Evolutionary conservation across 1,140 invertebrate genomes (phyloP), one percentile per base, ranked within the genome.

Genomic region (Heterodera schachtii): DNA sequence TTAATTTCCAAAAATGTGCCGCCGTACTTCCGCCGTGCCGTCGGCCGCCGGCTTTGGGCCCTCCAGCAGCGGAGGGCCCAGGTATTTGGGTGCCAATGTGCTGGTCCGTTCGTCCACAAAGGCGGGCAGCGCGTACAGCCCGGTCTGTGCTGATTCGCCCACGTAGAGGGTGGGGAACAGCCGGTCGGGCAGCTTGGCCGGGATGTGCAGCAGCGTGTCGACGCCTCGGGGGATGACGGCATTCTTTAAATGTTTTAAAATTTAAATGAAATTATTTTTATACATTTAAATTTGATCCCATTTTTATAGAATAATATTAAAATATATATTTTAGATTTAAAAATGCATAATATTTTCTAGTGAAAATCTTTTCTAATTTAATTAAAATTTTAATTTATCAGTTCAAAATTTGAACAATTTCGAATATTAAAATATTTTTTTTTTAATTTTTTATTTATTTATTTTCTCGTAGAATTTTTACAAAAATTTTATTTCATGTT

Each of bases 111-210:
- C 93, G 91, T 97, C 96, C 0, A 96, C 95, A 43, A 96, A 91
- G 0, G 95, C 95, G 4, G 95, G 95, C 66, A 98, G 90, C 0
- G 96, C 96, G 90, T 97, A 98, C 3, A 96, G 90, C 2, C 95
- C 95, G 78, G 92, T 92, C 90, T 95, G 94, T 13, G 82, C 83
- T 3, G 86, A 74, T 90, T 97, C 94, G 7, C 96, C 96, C 84
- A 98, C 93, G 90, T 97, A 98, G 21, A 98, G 91, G 0, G 95
- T 97, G 76, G 95, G 95, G 85, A 95, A 96, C 16, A 85, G 70
- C 1, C 73, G 57, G n/a, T 84, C 78, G 1, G 81, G 82, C 60
- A 82, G 46, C 47, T 74, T 46, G 31, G 44, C 6, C 16, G 79
- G 52, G 11, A 43, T 60, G 57, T 80, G 75, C 16, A 80, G 41